Evolutionary conservation across 2,888 invertebrate genomes (phyloP), one percentile per base, ranked within the genome.

Genomic region (Polia nebulosa): DNA sequence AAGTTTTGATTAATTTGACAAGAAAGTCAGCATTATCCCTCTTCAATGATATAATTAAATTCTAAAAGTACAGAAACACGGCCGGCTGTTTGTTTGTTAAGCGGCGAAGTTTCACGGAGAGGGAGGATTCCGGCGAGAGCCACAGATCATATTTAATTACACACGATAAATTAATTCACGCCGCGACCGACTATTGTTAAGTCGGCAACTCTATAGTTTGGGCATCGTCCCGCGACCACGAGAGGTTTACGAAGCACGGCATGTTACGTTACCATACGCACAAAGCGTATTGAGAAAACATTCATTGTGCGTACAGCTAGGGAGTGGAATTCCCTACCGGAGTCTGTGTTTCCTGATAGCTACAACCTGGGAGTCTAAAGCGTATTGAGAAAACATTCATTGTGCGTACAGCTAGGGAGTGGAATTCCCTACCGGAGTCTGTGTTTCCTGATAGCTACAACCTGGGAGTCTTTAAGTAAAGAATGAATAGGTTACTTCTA

Each of bases 1-100:
- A 69, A 83, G 61, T 85, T 82, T 61, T 82, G 81, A 85, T 86
- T 86, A 84, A 87, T 86, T 81, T 52, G 77, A 82, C 76, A 83
- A 83, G 78, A 82, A 80, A 83, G 74, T 67, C 64, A 62, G 65
- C 60, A 63, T 85, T 78, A 83, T 82, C 72, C 71, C 81, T 83
- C 80, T 78, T 69, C 79, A 87, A 76, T 83, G 68, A 82, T 81
- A 82, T 87, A 86, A 88, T 87, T 85, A 83, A 82, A 87, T 86
- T 86, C 81, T 56, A 34, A 78, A 80, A 73, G 78, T 78, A 76
- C 76, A 81, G 73, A 78, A 80, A 55, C 36, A 55, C 59, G 60
- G 57, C 65, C 22, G 63, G 56, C 72, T 84, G 80, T 86, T 85
- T 87, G 85, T 86, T 86, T 82, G 82, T 74, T 66, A 60, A 83